Evolutionary conservation across 2,797 vertebrate genomes (phyloP).

Genomic region (Brotogeris chrysoptera): DNA sequence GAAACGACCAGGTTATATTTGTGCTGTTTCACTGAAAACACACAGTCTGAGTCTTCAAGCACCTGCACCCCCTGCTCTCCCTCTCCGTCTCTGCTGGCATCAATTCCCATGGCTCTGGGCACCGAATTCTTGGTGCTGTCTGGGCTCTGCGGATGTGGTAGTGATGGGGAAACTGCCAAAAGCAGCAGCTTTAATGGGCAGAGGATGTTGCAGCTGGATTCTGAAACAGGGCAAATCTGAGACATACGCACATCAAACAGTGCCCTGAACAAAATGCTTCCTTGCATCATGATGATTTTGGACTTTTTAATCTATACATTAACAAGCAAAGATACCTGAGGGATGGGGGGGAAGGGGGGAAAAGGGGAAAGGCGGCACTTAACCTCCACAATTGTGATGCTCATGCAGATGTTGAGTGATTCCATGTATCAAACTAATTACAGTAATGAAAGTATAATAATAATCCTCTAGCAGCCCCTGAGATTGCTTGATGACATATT

Average conservation of each 20-base stretch:
- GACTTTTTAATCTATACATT: neutral
- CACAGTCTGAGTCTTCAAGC: neutral
- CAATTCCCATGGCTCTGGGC: rapidly evolving
- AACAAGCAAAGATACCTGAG: neutral
- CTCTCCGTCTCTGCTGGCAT: neutral
- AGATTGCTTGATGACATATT: neutral
- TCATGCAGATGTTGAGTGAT: neutral
- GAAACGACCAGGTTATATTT: rapidly evolving
- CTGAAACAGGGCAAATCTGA: neutral
- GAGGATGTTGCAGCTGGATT: neutral
- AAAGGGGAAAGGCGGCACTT: neutral
- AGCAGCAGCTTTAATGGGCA: neutral
- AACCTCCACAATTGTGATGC: neutral
- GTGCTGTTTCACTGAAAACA: neutral
- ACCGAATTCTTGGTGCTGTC: neutral
- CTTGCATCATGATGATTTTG: rapidly evolving
- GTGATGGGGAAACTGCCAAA: neutral
- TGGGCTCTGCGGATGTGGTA: neutral
- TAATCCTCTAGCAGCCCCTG: neutral
- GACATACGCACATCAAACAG: neutral
- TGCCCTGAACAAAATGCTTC: neutral
- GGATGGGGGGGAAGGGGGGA: neutral
- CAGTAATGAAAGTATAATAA: neutral
- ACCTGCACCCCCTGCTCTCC: too few relatives aligned
- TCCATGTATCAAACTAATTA: neutral